Conservation (phyloP, 1,140 invertebrate genomes). For the Cataglyphis hispanica region DNA sequence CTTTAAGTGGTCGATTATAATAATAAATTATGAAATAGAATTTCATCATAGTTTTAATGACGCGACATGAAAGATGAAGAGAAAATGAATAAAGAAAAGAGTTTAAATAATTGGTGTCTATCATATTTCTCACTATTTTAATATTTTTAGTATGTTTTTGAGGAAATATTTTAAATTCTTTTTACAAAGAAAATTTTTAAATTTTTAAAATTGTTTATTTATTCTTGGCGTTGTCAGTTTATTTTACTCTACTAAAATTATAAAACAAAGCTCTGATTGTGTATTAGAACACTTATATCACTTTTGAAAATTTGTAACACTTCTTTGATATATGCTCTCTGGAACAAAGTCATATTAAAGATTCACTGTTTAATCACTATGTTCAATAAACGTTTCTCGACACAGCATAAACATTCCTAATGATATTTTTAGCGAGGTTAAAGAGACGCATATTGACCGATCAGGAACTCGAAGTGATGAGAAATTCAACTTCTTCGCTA, state of each 20-base stretch:
- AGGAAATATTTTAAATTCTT: background rate
- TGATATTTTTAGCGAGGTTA: conserved; percentile 91
- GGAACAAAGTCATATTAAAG: background rate
- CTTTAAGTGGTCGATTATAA: background rate
- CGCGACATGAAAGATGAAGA: background rate
- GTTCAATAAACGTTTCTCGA: conserved; percentile 4
- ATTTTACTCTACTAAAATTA: background rate
- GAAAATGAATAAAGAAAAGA: background rate
- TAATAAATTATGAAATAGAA: background rate
- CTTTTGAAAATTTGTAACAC: background rate
- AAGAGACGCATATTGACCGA: conserved; percentile 92
- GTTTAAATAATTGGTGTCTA: background rate
- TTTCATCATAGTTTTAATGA: background rate
- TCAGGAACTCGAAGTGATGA: conserved; percentile 93
- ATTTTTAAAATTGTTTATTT: conserved; percentile 4
- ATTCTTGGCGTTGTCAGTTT: background rate
- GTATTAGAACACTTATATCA: background rate
- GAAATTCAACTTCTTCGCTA: conserved; percentile 92
- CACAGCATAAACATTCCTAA: conserved; percentile 18
- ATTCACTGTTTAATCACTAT: background rate
- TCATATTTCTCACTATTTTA: background rate
- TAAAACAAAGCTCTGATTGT: background rate
- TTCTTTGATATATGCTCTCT: background rate
- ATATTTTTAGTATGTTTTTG: background rate
- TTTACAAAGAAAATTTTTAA: background rate